phyloP scores from a whole-genome alignment of 30 jellyfish, hydroid and myxozoan species.

The Turritopsis dohrnii region DNA sequence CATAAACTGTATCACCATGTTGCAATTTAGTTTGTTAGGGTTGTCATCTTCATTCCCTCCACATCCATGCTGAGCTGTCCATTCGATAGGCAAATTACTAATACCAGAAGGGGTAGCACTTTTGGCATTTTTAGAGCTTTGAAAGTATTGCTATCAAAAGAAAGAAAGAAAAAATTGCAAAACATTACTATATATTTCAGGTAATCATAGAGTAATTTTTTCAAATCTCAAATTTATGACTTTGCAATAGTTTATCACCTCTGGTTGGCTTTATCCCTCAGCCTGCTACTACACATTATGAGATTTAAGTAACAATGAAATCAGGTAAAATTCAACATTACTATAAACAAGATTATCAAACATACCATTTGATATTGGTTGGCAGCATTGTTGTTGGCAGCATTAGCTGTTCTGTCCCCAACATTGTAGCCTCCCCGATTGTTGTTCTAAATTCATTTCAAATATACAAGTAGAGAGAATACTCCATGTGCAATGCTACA shows the following conservation, averaged over 20 bases:
- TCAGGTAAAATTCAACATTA: too few relatives aligned
- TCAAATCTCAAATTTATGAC: background rate
- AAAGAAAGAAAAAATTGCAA: background rate
- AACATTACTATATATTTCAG: too few relatives aligned
- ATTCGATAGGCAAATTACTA: constrained; percentile 48
- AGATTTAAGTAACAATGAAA: too few relatives aligned
- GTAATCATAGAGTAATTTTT: background rate
- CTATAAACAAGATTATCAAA: too few relatives aligned
- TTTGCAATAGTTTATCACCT: background rate
- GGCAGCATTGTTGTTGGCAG: constrained; percentile 23
- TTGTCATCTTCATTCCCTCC: constrained; percentile 89
- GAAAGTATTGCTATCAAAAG: constrained; percentile 35
- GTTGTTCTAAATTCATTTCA: constrained; percentile 49
- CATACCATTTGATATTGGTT: constrained; percentile 80
- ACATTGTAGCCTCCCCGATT: constrained; percentile 97
- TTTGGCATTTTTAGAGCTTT: constrained; percentile 33
- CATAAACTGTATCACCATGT: constrained; percentile 67
- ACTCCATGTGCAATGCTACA: background rate
- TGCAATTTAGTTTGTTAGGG: constrained; percentile 88
- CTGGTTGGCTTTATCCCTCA: background rate
- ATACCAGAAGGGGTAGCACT: constrained; percentile 30
- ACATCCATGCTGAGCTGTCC: constrained; percentile 98
- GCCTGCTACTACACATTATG: background rate
- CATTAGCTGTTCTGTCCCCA: constrained; percentile 58
- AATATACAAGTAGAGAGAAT: background rate